Percentiles rank a stretch among this genome's conserved stretches.
phyloP scores from a whole-genome alignment of 2,113 vertebrate species.

The Solea senegalensis region DNA sequence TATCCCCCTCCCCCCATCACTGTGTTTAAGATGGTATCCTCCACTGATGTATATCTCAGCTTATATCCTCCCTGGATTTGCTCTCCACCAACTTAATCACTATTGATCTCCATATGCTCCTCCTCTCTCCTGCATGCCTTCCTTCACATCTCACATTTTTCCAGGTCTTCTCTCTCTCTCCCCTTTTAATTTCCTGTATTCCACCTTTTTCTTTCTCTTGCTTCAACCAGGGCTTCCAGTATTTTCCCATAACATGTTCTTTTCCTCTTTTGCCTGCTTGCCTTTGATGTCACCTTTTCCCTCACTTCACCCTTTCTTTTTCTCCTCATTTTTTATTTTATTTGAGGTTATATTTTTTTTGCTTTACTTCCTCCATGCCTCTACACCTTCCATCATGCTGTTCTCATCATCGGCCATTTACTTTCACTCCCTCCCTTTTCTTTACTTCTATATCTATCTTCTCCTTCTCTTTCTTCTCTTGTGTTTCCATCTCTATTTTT shows the following conservation, averaged over 20 bases:
- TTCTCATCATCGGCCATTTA: too few relatives aligned
- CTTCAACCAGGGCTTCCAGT: too few relatives aligned
- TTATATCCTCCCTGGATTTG: constrained; percentile 27
- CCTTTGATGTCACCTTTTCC: neutral
- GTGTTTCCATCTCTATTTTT: neutral
- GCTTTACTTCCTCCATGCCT: neutral
- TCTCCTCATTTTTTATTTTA: neutral
- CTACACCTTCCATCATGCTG: too few relatives aligned
- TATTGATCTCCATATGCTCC: constrained; percentile 33
- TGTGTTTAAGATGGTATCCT: neutral
- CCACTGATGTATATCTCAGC: constrained; percentile 10
- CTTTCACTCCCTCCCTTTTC: too few relatives aligned
- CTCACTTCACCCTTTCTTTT: neutral
- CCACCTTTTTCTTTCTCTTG: neutral
- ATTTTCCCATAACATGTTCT: too few relatives aligned
- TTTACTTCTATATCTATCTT: too few relatives aligned
- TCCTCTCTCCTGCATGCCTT: neutral
- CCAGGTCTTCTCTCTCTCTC: neutral
- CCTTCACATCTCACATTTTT: neutral
- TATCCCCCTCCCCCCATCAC: constrained; percentile 6
- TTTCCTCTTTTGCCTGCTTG: too few relatives aligned
- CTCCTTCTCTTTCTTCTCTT: neutral
- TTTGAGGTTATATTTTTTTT: neutral
- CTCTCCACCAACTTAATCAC: constrained; percentile 42
- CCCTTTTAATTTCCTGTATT: constrained; percentile 23